Conservation (phyloP, 2,113 vertebrate genomes). For the Gadus chalcogrammus region DNA sequence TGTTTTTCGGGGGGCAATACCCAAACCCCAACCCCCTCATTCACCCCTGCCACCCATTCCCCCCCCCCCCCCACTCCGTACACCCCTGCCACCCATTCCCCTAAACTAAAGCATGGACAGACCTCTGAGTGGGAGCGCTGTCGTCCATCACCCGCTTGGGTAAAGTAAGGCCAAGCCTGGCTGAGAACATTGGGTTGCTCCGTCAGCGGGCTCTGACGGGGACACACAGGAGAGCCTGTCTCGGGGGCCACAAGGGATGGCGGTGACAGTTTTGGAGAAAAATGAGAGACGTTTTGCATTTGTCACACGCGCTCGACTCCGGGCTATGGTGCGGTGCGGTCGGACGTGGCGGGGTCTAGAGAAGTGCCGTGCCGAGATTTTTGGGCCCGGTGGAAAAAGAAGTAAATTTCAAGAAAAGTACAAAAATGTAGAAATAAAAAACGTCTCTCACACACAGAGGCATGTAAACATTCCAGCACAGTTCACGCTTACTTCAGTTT, state of each 20-base stretch:
- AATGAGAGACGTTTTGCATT: constrained; percentile 34
- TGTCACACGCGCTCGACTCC: constrained; percentile 42
- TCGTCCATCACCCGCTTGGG: constrained; percentile 31
- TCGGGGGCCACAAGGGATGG: constrained; percentile 12
- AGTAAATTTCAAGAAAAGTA: too few species aligned
- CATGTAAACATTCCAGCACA: constrained; percentile 6
- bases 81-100: too few species aligned
- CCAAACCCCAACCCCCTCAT: not conserved
- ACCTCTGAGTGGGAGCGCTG: constrained; percentile 9
- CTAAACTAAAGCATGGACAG: not conserved
- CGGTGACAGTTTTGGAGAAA: constrained; percentile 29
- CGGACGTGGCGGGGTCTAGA: constrained; percentile 17
- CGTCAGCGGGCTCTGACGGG: constrained; percentile 12
- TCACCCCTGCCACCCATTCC: too few species aligned
- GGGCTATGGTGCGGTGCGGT: constrained; percentile 16
- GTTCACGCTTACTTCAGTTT: constrained; percentile 19
- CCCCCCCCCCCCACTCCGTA: not conserved
- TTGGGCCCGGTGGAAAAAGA: not conserved
- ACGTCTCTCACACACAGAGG: constrained; percentile 6
- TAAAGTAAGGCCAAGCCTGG: constrained; percentile 13
- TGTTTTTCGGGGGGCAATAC: not conserved
- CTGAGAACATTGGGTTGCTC: constrained; percentile 20
- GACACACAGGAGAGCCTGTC: constrained; percentile 24
- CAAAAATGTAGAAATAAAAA: too few species aligned
- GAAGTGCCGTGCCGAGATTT: constrained; percentile 4